phyloP scores from a whole-genome alignment of 2,113 vertebrate species.

The Fregata magnificens region DNA sequence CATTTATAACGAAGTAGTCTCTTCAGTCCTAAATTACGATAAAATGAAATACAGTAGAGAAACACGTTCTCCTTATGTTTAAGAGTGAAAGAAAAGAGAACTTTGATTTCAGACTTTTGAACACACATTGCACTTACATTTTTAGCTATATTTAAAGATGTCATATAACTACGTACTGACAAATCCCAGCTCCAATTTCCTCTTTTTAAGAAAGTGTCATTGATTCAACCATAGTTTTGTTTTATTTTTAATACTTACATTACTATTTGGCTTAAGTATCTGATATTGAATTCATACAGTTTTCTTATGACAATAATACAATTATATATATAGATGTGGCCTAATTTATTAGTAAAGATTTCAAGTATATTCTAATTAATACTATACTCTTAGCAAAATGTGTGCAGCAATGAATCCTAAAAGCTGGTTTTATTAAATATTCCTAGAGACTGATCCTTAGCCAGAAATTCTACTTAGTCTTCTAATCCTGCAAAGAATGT shows the following conservation, averaged over 20 bases:
- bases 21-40: neutral
- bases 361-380: neutral
- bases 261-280: neutral
- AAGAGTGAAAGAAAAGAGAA: too few relatives aligned
- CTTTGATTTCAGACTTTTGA: neutral
- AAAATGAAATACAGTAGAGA: neutral
- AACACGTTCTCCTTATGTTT: neutral
- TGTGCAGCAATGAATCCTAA: neutral
- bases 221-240: neutral
- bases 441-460: neutral
- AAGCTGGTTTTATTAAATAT: neutral
- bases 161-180: neutral
- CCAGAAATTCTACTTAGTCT: neutral
- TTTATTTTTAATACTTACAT: neutral
- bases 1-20: neutral
- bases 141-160: neutral
- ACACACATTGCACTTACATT: neutral
- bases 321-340: neutral
- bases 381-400: neutral
- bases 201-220: neutral
- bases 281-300: neutral
- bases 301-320: neutral
- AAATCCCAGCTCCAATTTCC: neutral
- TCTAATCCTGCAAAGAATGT: neutral
- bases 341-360: neutral